Conservation (phyloP, 2,113 vertebrate genomes). For the Lipophrys pholis region DNA sequence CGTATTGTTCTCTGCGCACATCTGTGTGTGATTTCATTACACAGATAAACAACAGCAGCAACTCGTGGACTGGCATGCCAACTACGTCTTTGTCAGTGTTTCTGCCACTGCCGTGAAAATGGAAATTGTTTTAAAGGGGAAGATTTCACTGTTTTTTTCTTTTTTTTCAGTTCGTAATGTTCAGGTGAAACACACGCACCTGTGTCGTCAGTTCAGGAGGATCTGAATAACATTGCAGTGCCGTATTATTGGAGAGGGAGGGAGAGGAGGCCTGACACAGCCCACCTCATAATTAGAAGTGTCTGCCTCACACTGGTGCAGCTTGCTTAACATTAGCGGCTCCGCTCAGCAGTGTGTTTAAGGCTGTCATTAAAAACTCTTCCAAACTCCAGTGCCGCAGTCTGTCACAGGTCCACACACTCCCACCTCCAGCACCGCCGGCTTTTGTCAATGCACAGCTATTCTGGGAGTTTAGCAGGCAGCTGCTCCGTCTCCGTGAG, state of each 20-base stretch:
- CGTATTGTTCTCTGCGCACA: too few relatives aligned
- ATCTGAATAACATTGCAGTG: neutral
- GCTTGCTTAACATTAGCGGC: slow-evolving; percentile 27
- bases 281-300: slow-evolving; percentile 27
- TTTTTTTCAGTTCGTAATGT: too few relatives aligned
- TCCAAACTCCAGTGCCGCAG: slow-evolving; percentile 17
- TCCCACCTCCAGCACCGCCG: slow-evolving; percentile 14
- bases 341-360: slow-evolving; percentile 13
- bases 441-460: slow-evolving; percentile 11
- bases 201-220: too few relatives aligned
- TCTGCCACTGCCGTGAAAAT: too few relatives aligned
- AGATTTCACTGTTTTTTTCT: too few relatives aligned
- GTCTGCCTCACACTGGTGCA: slow-evolving; percentile 21
- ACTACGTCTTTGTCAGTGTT: too few relatives aligned
- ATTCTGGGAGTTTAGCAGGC: slow-evolving; percentile 19
- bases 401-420: slow-evolving; percentile 15
- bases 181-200: too few relatives aligned
- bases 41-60: too few relatives aligned
- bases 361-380: slow-evolving; percentile 44
- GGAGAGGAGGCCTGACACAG: slow-evolving; percentile 4
- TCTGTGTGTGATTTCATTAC: too few relatives aligned
- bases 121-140: too few relatives aligned
- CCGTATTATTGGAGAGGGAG: neutral
- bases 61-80: too few relatives aligned
- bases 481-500: slow-evolving; percentile 1